phyloP scores from a whole-genome alignment of 2,888 invertebrate genomes.

The Muscina levida region DNA sequence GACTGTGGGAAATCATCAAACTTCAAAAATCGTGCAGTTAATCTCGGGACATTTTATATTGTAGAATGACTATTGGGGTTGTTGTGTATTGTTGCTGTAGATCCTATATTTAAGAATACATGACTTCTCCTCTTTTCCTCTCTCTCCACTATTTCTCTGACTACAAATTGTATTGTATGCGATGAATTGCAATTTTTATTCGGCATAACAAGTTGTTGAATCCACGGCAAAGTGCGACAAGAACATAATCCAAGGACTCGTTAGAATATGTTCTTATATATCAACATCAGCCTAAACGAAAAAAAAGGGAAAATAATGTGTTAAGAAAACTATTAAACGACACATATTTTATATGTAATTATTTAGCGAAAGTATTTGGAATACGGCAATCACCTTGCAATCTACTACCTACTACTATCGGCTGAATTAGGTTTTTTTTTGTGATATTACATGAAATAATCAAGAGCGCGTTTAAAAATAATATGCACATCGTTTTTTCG shows the following conservation, averaged over 20 bases:
- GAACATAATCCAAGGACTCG: conserved; percentile 29
- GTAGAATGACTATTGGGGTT: neutral
- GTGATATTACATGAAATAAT: no score
- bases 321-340: no score
- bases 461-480: no score
- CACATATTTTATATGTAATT: no score
- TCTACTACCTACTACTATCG: no score
- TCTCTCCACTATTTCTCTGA: conserved; percentile 2
- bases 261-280: conserved; percentile 20
- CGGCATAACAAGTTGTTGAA: neutral
- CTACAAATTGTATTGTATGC: conserved; percentile 13
- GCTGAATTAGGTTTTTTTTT: no score
- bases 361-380: no score
- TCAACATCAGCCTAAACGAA: conserved; percentile 15
- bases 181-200: neutral
- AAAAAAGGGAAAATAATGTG: neutral
- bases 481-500: no score
- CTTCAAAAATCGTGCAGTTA: conserved; percentile 23
- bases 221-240: conserved; percentile 13
- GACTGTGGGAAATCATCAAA: conserved; percentile 15
- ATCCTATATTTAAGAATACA: conserved; percentile 19
- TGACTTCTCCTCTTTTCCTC: no score
- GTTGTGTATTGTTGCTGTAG: conserved; percentile 11
- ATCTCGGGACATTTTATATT: neutral
- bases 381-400: no score